Percentiles rank a stretch among this genome's conserved stretches.
phyloP scores from a whole-genome alignment of 2,113 vertebrate genomes.

The Coptodon rendalli region DNA sequence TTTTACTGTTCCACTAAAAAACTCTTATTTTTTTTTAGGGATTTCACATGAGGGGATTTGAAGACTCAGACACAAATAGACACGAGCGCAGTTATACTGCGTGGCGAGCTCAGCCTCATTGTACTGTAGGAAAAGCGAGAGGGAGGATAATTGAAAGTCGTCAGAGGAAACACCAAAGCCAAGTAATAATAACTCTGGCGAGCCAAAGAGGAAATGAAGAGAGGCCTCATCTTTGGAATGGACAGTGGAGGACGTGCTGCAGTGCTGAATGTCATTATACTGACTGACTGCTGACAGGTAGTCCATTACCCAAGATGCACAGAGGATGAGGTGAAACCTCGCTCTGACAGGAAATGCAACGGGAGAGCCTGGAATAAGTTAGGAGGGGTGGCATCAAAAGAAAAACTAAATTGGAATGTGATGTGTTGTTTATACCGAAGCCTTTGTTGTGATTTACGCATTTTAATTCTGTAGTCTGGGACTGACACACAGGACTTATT shows the following conservation, averaged over 20 bases:
- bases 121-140: neutral
- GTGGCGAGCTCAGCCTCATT: neutral
- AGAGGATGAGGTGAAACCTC: slow-evolving; percentile 13
- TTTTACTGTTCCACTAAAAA: neutral
- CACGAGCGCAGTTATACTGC: neutral
- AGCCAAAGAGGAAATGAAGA: slow-evolving; percentile 64
- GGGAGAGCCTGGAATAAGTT: neutral
- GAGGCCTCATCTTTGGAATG: slow-evolving; percentile 45
- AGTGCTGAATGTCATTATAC: slow-evolving; percentile 55
- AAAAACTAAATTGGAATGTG: slow-evolving; percentile 18
- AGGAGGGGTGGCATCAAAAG: slow-evolving; percentile 12
- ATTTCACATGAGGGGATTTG: neutral
- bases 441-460: neutral
- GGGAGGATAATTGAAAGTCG: slow-evolving; percentile 60
- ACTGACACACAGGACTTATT: neutral
- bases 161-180: slow-evolving; percentile 43
- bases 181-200: slow-evolving; percentile 51
- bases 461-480: slow-evolving; percentile 1
- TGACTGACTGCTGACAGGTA: slow-evolving; percentile 61
- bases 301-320: slow-evolving; percentile 55
- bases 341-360: slow-evolving; percentile 39
- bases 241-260: slow-evolving; percentile 21
- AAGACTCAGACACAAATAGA: neutral
- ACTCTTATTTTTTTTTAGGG: neutral
- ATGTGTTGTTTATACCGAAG: slow-evolving; percentile 15